Evolutionary conservation across 2,113 vertebrate genomes (phyloP), one percentile per base, ranked within the genome.

Genomic region (Vireo altiloquus): DNA sequence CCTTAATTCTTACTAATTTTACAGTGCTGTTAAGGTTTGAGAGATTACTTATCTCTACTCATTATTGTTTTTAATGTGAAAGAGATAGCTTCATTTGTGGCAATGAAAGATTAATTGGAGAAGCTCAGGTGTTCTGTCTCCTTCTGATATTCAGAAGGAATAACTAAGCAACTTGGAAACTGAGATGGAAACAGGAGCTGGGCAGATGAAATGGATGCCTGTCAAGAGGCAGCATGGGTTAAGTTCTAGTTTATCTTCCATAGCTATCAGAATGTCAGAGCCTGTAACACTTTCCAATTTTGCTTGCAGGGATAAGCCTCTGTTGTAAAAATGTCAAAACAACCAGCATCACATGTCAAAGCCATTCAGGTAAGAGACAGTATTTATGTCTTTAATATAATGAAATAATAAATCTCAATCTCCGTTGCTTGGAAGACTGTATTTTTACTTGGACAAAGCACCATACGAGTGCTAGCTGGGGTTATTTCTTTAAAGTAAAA

Each of bases 261-360:
- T 2, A 90, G 90, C 96, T 97, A 98, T 98, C 96, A 91, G 95
- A 97, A 97, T 96, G 96, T 97, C 75, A 95, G 93, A 96, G 89
- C 92, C 82, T 95, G 89, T 97, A 93, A 97, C 97, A 96, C 95
- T 95, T 97, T 97, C 96, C 96, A 66, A 59, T 94, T 97, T 97
- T 96, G 96, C 92, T 97, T 98, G 95, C 96, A 98, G 97, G 96
- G 95, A 94, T 97, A 97, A 97, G 92, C 94, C 94, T 69, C 87
- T 95, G 89, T 85, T 20, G 76, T 95, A 97, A 98, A 96, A 96
- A 99, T 99, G 99, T 99, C 99, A 95, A 99, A 99, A 96, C 98
- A 99, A 97, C 98, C 98, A 89, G 98, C 98, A 13, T 98, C 99
- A 97, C 99, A 99, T 97, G 99, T 99, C 91, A 99, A 98, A 98